phyloP scores from a whole-genome alignment of 2,797 vertebrate genomes.

The Steatocranus sp. region DNA sequence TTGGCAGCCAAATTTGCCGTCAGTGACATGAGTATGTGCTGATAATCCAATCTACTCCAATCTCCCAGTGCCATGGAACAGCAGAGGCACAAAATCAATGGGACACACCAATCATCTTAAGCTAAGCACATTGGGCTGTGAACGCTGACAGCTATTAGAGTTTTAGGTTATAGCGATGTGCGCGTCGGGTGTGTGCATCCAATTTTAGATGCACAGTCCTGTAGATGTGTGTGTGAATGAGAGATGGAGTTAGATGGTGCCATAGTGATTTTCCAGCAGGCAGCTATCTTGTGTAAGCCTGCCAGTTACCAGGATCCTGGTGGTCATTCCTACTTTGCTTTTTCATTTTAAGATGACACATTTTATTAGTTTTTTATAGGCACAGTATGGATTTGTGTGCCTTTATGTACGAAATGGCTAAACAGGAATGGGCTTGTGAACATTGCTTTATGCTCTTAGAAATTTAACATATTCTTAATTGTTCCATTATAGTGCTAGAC shows the following conservation, averaged over 20 bases:
- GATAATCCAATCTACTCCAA: conserved; percentile 47
- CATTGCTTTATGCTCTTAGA: not conserved
- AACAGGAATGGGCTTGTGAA: not conserved
- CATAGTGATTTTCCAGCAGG: conserved; percentile 16
- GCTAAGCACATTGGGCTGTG: conserved; percentile 33
- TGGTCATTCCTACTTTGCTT: not conserved
- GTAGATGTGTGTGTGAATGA: not conserved
- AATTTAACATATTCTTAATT: not conserved
- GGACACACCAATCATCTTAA: conserved; percentile 56
- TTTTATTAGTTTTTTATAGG: not conserved
- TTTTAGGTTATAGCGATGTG: not conserved
- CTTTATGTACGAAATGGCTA: not conserved
- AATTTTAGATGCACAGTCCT: not conserved
- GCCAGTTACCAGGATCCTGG: not conserved
- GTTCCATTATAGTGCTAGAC: not conserved
- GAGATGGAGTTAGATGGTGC: not conserved
- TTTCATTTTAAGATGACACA: not conserved
- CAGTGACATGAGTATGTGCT: conserved; percentile 31
- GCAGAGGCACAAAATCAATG: conserved; percentile 63
- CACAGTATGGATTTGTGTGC: not conserved
- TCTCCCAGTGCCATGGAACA: conserved; percentile 28
- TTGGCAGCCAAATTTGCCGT: conserved; percentile 37
- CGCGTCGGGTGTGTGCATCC: not conserved
- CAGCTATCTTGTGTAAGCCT: conserved; percentile 6
- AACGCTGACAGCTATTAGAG: conserved; percentile 49